Evolutionary conservation across 2,888 invertebrate genomes (phyloP), one percentile per base, ranked within the genome.

Genomic region (Chloroclystis v-ata): DNA sequence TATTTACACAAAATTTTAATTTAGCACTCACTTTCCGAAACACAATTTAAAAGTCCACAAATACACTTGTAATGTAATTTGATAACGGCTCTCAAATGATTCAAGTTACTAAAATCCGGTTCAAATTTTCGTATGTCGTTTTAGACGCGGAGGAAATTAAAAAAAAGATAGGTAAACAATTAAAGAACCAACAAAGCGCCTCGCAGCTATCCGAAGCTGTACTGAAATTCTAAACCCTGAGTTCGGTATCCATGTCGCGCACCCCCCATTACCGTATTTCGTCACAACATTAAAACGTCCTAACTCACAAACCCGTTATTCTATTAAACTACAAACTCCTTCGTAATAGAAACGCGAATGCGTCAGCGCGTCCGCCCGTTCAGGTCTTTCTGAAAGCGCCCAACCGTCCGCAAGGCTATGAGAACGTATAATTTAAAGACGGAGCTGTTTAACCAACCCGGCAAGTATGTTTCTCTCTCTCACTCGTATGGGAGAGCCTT

Each of bases 401-500:
- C 56, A 59, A 43, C 41, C 52, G 57, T 68, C 72, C 79, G 78
- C 85, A 84, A 87, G 86, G 86, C 87, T 86, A 86, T 87, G 87
- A 87, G 87, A 87, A 87, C 87, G 82, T 87, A 79, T 86, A 86
- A 87, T 87, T 87, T 85, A 80, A 86, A 84, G 87, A 83, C 85
- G 87, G 77, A 79, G 78, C 61, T 72, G 72, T 38, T 71, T 52
- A 56, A 63, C 59, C 54, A 54, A 57, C 62, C 54, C 59, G 52
- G 56, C 43, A 35, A 39, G 40, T 82, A 72, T 64, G 61, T 38
- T 56, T 49, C 64, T 85, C 87, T 72, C 79, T 56, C 47, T 87
- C 67, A 11, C 63, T 47, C 82, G 28, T 52, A 60, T 42, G 46
- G 49, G 49, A 61, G 57, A 70, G 63, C 70, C 61, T 65, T 65